A percentile compares a stretch with the other conserved stretches of the same genome.
These are phyloP conservation scores for Eupithecia subfuscata DNA, from an alignment of 2,888 invertebrate species.

Conservation along the genomic window DNA sequence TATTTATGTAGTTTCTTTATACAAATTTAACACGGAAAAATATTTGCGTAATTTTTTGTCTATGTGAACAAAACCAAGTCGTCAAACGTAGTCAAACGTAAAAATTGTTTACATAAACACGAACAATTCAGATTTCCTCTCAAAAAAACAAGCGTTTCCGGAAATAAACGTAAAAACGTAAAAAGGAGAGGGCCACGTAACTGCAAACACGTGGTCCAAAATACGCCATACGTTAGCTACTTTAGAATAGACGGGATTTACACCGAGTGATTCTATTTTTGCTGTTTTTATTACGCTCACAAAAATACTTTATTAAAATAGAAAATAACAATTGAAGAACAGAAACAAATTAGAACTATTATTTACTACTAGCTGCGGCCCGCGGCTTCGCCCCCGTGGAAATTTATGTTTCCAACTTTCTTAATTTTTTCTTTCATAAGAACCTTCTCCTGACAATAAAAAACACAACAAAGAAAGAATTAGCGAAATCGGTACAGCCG, in stretches of 20 bases:
- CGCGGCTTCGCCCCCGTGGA: too few species aligned
- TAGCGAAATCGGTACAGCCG: too few species aligned
- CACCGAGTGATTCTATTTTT: background rate
- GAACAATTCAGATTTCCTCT: conserved; percentile 10
- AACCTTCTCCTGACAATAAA: too few species aligned
- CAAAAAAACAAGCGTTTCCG: background rate
- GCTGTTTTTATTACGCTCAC: background rate
- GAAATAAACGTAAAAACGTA: conserved; percentile 18
- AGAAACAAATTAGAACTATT: background rate
- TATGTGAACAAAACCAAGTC: background rate
- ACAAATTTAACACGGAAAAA: background rate
- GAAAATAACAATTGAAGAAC: background rate
- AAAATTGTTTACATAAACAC: background rate
- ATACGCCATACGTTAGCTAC: background rate
- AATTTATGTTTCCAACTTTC: too few species aligned
- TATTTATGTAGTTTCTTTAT: too few species aligned
- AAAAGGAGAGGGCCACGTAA: conserved; percentile 17
- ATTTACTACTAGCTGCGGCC: too few species aligned
- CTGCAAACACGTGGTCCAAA: conserved; percentile 10
- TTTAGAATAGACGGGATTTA: background rate
- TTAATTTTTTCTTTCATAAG: too few species aligned
- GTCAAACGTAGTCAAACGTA: background rate
- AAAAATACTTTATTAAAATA: background rate
- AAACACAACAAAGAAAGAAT: too few species aligned
- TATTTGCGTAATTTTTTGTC: background rate